phyloP scores from a whole-genome alignment of 2,113 vertebrate genomes.

The Paracanthobrama guichenoti region DNA sequence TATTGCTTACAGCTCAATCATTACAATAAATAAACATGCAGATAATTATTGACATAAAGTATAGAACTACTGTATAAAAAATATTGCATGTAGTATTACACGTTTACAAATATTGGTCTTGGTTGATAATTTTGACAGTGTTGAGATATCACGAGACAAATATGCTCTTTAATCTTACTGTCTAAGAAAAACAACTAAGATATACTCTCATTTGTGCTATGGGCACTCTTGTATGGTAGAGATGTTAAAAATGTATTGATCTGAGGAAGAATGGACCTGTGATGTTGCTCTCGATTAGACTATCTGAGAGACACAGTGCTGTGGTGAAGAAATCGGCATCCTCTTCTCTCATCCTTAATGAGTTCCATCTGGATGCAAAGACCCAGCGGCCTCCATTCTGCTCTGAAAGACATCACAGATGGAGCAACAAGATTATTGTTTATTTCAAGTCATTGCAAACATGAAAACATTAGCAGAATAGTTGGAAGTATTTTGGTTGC shows the following conservation, averaged over 20 bases:
- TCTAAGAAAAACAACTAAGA: neutral
- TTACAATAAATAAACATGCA: neutral
- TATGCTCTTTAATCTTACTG: neutral
- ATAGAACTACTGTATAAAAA: neutral
- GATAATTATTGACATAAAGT: neutral
- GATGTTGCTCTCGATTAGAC: slow-evolving; percentile 62
- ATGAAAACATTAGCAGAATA: neutral
- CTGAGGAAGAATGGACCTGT: slow-evolving; percentile 66
- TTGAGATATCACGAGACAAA: neutral
- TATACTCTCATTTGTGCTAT: neutral
- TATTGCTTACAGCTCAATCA: neutral
- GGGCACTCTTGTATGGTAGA: neutral
- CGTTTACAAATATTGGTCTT: no score
- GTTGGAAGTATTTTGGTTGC: neutral
- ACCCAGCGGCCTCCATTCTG: slow-evolving; percentile 67
- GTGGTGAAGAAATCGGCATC: slow-evolving; percentile 59
- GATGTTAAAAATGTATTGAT: neutral
- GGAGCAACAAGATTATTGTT: neutral
- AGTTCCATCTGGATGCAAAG: slow-evolving; percentile 75
- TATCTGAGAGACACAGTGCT: slow-evolving; percentile 68
- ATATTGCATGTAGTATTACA: neutral
- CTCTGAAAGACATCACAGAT: slow-evolving; percentile 40
- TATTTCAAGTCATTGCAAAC: neutral
- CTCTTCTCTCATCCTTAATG: slow-evolving; percentile 71
- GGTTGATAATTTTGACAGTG: neutral